phyloP scores from a whole-genome alignment of 1,140 invertebrate species.

The Microplitis mediator region DNA sequence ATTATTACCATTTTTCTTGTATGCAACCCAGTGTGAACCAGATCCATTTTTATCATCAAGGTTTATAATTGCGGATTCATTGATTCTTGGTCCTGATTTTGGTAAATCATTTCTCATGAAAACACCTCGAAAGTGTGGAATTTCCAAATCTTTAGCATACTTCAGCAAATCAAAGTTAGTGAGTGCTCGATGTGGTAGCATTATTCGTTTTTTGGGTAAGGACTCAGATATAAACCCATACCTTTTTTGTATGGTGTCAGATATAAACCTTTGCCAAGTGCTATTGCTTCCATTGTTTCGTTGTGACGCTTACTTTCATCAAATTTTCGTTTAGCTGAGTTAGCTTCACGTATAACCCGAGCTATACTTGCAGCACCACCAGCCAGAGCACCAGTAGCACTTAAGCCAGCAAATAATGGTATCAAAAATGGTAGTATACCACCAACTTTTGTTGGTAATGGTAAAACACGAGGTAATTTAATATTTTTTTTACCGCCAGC shows the following conservation, averaged over 20 bases:
- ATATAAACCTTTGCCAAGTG: conserved; percentile 41
- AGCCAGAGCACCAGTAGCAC: too few relatives aligned
- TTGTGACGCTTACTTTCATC: conserved; percentile 38
- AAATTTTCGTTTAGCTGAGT: conserved; percentile 39
- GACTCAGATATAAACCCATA: conserved; percentile 28
- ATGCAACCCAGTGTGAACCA: too few relatives aligned
- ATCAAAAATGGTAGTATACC: not conserved
- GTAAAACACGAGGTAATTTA: not conserved
- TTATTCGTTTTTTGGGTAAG: conserved; percentile 21
- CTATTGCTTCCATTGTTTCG: conserved; percentile 45
- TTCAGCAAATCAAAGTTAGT: conserved; percentile 36
- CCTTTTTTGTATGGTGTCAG: conserved; percentile 44
- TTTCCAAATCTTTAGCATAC: conserved; percentile 36
- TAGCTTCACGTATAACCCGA: conserved; percentile 34
- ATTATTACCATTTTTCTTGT: conserved; percentile 4
- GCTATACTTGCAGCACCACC: too few relatives aligned
- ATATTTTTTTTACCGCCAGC: not conserved
- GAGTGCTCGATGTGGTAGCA: conserved; percentile 29
- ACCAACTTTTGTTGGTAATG: not conserved
- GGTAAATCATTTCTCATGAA: too few relatives aligned
- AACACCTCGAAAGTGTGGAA: too few relatives aligned
- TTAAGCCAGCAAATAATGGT: conserved; percentile 23
- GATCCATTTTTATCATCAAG: too few relatives aligned
- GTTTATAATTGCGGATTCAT: too few relatives aligned
- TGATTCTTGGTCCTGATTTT: too few relatives aligned